Percentiles rank a stretch among this genome's conserved stretches.
Conservation (phyloP, 2,797 vertebrate genomes). For the Enteromius afrohamiltoni region DNA sequence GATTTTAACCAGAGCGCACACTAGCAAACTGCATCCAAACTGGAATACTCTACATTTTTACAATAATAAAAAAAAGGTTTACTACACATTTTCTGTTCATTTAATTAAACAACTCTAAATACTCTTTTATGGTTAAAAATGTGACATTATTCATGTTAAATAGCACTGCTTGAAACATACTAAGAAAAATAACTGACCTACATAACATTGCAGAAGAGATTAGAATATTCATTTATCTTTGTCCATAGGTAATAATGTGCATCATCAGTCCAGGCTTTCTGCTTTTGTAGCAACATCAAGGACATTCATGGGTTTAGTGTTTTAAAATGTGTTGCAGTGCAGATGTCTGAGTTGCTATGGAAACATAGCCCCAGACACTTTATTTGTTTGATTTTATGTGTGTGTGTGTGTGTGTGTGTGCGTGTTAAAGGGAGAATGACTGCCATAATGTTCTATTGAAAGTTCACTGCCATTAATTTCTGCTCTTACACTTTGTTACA, state of each 20-base stretch:
- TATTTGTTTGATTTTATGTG: background rate
- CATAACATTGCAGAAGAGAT: background rate
- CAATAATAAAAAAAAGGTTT: background rate
- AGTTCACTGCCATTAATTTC: background rate
- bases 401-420: background rate
- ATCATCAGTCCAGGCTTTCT: conserved; percentile 5
- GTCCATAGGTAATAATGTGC: background rate
- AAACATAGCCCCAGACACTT: conserved; percentile 36
- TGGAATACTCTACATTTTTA: background rate
- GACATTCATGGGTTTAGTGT: conserved; percentile 2
- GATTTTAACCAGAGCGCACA: background rate
- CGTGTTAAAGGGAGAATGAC: conserved; percentile 1
- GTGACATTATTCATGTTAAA: background rate
- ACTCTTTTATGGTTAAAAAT: background rate
- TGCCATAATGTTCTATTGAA: background rate
- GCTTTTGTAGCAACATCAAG: conserved; percentile 10
- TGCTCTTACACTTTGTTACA: background rate
- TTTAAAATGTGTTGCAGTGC: conserved; percentile 32
- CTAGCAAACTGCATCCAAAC: background rate
- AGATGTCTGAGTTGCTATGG: conserved; percentile 51
- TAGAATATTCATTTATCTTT: background rate
- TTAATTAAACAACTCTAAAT: background rate
- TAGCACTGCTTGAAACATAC: background rate
- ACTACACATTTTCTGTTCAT: background rate
- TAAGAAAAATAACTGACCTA: background rate